A percentile compares a stretch with the other conserved stretches of the same genome.
Evolutionary conservation across 2,797 vertebrate species (phyloP).

Genomic region (Anabas testudineus): DNA sequence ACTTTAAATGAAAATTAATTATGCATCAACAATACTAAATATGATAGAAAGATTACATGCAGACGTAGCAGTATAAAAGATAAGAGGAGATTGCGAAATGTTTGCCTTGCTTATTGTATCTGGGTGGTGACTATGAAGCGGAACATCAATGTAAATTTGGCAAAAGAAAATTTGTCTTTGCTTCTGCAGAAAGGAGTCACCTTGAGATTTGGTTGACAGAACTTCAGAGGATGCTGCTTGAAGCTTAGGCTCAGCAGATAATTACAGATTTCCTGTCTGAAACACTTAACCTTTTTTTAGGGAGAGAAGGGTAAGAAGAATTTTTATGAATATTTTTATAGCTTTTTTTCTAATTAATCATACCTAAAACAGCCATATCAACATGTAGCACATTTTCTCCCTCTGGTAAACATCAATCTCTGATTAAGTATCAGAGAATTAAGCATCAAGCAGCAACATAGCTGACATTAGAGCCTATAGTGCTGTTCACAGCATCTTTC

Average conservation of each 20-base stretch:
- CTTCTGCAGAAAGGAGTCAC: constrained; percentile 67
- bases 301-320: constrained; percentile 1
- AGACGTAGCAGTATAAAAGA: constrained; percentile 60
- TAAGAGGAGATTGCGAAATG: constrained; percentile 61
- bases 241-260: constrained; percentile 71
- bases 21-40: constrained; percentile 80
- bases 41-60: constrained; percentile 75
- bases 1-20: constrained; percentile 82
- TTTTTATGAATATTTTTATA: no score
- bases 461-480: constrained; percentile 82
- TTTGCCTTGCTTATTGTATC: constrained; percentile 70
- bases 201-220: constrained; percentile 68
- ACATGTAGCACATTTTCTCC: constrained; percentile 71
- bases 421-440: constrained; percentile 76
- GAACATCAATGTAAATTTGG: constrained; percentile 74
- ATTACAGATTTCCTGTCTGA: constrained; percentile 71
- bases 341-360: constrained; percentile 63
- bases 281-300: constrained; percentile 62
- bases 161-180: constrained; percentile 60
- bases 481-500: constrained; percentile 87
- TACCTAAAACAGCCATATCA: constrained; percentile 62
- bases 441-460: constrained; percentile 79
- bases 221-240: constrained; percentile 68
- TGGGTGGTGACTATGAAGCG: constrained; percentile 67
- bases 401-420: constrained; percentile 82